Evolutionary conservation across 2,888 invertebrate genomes (phyloP).

Genomic region (Hirtodrosophila alboralis): DNA sequence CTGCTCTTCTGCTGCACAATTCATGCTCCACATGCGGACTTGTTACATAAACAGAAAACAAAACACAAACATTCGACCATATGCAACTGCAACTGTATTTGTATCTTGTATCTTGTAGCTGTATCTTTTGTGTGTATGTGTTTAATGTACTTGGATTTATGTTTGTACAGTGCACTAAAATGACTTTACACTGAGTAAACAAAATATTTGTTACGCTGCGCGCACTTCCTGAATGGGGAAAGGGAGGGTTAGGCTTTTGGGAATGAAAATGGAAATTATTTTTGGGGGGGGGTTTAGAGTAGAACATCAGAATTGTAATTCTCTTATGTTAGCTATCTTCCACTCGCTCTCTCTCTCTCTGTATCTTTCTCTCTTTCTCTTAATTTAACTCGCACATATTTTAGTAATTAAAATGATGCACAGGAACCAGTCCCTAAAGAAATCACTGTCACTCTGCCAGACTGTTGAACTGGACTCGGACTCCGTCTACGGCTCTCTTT

Average conservation of each 20-base stretch:
- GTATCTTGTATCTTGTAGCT: slow-evolving; percentile 44
- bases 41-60: slow-evolving; percentile 37
- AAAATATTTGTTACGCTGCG: slow-evolving; percentile 66
- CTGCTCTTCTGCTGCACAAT: slow-evolving; percentile 2
- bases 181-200: slow-evolving; percentile 77
- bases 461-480: slow-evolving; percentile 13
- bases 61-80: slow-evolving; percentile 21
- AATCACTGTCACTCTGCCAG: slow-evolving; percentile 63
- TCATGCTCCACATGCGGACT: slow-evolving; percentile 44
- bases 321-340: slow-evolving; percentile 7
- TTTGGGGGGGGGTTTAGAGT: slow-evolving; percentile 8
- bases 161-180: slow-evolving; percentile 70
- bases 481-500: slow-evolving; percentile 1
- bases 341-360: background rate
- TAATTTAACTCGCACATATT: slow-evolving; percentile 74
- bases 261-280: background rate
- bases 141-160: slow-evolving; percentile 58
- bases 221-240: slow-evolving; percentile 42
- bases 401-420: slow-evolving; percentile 80
- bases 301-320: slow-evolving; percentile 15
- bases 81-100: slow-evolving; percentile 45
- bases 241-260: background rate
- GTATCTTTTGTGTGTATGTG: slow-evolving; percentile 23
- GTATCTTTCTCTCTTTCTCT: slow-evolving; percentile 23
- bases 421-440: slow-evolving; percentile 81